Evolutionary conservation across 1,140 invertebrate genomes (phyloP), one percentile per base, ranked within the genome.

Genomic region (Drosophila busckii): DNA sequence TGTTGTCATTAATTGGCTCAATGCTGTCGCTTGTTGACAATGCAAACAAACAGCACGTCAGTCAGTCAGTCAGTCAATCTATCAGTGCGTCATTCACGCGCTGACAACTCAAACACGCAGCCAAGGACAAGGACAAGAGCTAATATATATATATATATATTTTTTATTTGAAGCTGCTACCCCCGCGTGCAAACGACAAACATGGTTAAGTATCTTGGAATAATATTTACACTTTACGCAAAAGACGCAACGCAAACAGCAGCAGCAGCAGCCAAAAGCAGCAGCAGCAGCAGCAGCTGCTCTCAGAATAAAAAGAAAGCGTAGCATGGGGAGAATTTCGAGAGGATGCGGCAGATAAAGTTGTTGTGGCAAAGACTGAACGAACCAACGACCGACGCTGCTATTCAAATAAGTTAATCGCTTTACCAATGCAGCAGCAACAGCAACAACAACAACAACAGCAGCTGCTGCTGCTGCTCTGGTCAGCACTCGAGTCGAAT

Each of bases 171-270:
- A n/a, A n/a, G n/a, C n/a, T n/a, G n/a, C n/a, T n/a, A n/a, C n/a
- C n/a, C n/a, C n/a, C n/a, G n/a, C n/a, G n/a, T n/a, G 52, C 29
- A 54, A 61, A 42, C 69, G 45, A 46, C 63, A 80, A 80, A 73
- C 69, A 42, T 69, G 59, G 69, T 48, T 65, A 80, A 80, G 69
- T 73, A 80, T 80, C 75, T 80, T 80, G 65, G 44, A 75, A 82
- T 82, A 80, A 82, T 80, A 80, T 80, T 80, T 80, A 80, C 75
- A 73, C 68, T 80, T 73, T 65, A 61, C 50, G 68, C 75, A 73
- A 69, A 73, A 78, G 71, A 80, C 67, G 53, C 54, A 71, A 44
- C 25, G 58, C 68, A 78, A 80, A 78, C 73, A 78, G 46, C 56
- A 55, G 32, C 49, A 56, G 32, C n/a, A 13, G 7, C n/a, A 28